Conservation (phyloP, 2,888 invertebrate species). For the Notodromas monacha region DNA sequence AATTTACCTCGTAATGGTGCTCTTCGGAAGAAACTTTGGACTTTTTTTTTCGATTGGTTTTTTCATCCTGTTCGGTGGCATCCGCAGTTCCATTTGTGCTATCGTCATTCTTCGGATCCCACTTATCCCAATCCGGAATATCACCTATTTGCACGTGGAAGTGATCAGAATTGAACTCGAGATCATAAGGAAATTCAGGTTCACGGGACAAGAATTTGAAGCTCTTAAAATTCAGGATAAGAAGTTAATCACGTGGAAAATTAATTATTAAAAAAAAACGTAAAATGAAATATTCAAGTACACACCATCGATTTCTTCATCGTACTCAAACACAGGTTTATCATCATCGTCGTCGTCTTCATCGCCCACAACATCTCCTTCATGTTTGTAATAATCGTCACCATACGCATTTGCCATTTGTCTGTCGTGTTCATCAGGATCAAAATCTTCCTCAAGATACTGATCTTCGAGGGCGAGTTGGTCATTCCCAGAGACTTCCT, state of each 20-base stretch:
- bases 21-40: no score
- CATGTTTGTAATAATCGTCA: constrained; percentile 61
- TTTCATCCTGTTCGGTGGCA: no score
- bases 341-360: constrained; percentile 28
- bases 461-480: constrained; percentile 32
- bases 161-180: constrained; percentile 5
- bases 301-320: constrained; percentile 25
- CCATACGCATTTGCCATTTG: constrained; percentile 57
- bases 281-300: neutral
- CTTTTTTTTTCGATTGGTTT: no score
- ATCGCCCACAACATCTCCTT: no score
- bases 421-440: constrained; percentile 52
- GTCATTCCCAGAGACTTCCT: constrained; percentile 54
- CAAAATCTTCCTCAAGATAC: constrained; percentile 63
- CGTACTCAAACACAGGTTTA: constrained; percentile 54
- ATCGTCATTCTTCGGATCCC: no score
- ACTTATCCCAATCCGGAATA: no score
- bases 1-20: no score
- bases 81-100: no score
- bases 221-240: no score
- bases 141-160: neutral
- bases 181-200: neutral
- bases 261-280: neutral
- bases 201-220: constrained; percentile 14
- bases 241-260: no score